Percentiles rank a stretch among this genome's conserved stretches.
These are phyloP conservation scores for Castor canadensis DNA, from an alignment of 2,113 vertebrate species.

Conservation along the genomic window DNA sequence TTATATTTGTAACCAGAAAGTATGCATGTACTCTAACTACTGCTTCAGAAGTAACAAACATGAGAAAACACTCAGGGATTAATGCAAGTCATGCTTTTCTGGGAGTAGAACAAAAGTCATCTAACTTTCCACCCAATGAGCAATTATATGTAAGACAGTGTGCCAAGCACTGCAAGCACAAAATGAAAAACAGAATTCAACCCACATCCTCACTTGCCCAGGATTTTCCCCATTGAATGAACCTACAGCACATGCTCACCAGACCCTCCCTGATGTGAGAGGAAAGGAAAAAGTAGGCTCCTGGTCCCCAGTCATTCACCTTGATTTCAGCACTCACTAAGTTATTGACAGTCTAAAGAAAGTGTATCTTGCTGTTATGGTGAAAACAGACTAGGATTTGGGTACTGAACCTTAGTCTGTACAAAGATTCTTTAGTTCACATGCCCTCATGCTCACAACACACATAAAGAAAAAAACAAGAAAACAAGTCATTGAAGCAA, in stretches of 20 bases:
- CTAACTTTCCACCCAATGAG: neutral
- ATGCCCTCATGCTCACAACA: neutral
- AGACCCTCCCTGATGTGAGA: neutral
- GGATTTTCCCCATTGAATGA: neutral
- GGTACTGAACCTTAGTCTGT: neutral
- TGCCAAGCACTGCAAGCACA: neutral
- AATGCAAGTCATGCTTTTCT: neutral
- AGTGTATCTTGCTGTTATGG: rapidly evolving
- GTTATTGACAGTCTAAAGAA: neutral
- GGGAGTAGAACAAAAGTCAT: neutral
- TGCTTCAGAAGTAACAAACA: neutral
- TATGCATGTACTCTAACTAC: neutral
- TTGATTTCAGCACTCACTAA: neutral
- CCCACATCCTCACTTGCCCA: neutral
- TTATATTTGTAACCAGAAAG: neutral
- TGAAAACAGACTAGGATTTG: neutral
- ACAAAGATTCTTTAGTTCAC: neutral
- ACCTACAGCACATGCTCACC: neutral
- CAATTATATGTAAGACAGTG: neutral
- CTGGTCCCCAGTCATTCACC: neutral
- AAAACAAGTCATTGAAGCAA: neutral
- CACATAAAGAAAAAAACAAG: neutral
- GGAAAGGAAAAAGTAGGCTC: neutral
- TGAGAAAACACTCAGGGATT: neutral
- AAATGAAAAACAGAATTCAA: neutral